These are phyloP conservation scores for Erythrolamprus reginae DNA, from an alignment of 2,113 vertebrate species.

Conservation along the genomic window DNA sequence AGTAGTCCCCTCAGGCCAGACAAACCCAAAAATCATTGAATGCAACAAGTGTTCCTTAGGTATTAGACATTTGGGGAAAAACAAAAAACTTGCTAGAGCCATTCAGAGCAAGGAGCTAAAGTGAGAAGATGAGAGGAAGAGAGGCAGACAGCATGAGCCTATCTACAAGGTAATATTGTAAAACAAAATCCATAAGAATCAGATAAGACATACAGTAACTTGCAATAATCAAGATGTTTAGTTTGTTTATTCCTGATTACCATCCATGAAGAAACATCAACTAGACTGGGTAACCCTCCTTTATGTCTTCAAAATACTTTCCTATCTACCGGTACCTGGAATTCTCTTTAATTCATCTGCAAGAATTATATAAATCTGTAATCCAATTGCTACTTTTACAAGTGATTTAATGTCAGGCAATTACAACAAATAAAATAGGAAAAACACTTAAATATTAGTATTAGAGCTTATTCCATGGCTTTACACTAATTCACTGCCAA, in stretches of 20 bases:
- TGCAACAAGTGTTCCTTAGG: background rate
- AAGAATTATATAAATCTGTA: background rate
- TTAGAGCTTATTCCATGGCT: background rate
- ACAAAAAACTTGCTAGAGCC: background rate
- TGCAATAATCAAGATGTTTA: background rate
- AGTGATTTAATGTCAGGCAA: background rate
- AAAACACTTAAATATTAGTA: background rate
- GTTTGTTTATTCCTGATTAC: background rate
- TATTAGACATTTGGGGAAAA: background rate
- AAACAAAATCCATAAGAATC: background rate
- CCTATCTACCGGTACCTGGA: background rate
- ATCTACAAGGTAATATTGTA: background rate
- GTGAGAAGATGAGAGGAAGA: background rate
- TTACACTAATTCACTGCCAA: background rate
- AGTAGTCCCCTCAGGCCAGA: background rate
- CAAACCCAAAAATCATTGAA: background rate
- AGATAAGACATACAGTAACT: background rate
- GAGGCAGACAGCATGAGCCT: background rate
- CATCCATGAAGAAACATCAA: background rate
- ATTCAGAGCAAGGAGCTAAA: background rate
- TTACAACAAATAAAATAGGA: background rate
- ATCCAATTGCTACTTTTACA: background rate
- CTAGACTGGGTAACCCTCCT: background rate
- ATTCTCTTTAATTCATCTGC: background rate
- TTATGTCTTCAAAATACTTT: background rate